A percentile compares a stretch with the other conserved stretches of the same genome.
phyloP scores from a whole-genome alignment of 2,888 invertebrate genomes.

The Nymphalis urticae region DNA sequence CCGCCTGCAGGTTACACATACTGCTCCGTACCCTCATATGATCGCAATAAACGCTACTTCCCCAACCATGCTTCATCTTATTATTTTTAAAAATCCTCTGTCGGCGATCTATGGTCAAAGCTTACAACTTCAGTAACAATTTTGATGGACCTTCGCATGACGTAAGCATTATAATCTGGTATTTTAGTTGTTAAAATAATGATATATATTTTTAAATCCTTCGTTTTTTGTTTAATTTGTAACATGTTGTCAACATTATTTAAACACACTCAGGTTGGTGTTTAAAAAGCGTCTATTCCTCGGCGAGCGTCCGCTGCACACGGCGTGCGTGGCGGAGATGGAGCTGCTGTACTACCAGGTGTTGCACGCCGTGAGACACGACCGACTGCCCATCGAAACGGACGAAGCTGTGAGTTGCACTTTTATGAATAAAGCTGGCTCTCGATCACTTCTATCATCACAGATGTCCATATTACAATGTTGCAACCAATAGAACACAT shows the following conservation, averaged over 20 bases:
- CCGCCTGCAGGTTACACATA: slow-evolving; percentile 75
- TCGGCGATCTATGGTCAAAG: too few species aligned
- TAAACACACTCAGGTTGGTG: slow-evolving; percentile 53
- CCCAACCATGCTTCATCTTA: neutral
- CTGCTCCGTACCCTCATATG: neutral
- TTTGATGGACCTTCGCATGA: too few species aligned
- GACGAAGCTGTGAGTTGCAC: slow-evolving; percentile 91
- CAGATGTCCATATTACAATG: too few species aligned
- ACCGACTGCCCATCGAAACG: slow-evolving; percentile 95
- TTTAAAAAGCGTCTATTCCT: slow-evolving; percentile 77
- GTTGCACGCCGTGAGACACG: slow-evolving; percentile 93
- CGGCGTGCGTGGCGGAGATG: slow-evolving; percentile 91
- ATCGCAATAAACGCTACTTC: neutral
- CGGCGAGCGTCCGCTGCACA: slow-evolving; percentile 71
- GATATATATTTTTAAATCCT: neutral
- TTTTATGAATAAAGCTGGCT: neutral
- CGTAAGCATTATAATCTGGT: too few species aligned
- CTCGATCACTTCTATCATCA: neutral
- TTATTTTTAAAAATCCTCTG: too few species aligned
- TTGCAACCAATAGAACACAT: too few species aligned
- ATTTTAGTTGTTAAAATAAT: too few species aligned
- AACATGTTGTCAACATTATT: neutral
- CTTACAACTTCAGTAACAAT: too few species aligned
- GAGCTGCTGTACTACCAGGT: slow-evolving; percentile 97
- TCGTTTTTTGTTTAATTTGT: neutral